phyloP scores from a whole-genome alignment of 2,888 invertebrate species.

The Heliconius hortense region DNA sequence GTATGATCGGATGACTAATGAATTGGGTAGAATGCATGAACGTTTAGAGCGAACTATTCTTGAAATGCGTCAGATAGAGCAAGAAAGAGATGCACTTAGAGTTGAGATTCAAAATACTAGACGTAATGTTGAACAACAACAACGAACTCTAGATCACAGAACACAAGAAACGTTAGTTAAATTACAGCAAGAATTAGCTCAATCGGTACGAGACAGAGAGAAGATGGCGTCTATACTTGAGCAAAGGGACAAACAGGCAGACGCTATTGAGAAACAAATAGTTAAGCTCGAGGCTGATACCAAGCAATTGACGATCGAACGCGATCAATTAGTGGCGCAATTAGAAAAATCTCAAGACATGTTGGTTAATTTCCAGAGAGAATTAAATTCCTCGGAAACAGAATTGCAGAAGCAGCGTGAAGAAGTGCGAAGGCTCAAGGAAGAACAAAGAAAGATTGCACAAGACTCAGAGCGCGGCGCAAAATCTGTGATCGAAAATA shows the following conservation, averaged over 20 bases:
- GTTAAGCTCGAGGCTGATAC: constrained; percentile 92
- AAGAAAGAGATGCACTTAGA: constrained; percentile 87
- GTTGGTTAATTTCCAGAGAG: constrained; percentile 96
- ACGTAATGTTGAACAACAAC: constrained; percentile 84
- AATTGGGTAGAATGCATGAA: constrained; percentile 90
- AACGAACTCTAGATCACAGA: constrained; percentile 84
- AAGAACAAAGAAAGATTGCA: constrained; percentile 86
- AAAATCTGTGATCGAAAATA: constrained; percentile 86
- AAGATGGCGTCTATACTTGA: constrained; percentile 90
- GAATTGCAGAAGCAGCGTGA: constrained; percentile 91
- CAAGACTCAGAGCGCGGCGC: constrained; percentile 87
- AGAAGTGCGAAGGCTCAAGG: constrained; percentile 88
- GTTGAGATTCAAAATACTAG: constrained; percentile 86
- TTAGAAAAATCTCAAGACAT: constrained; percentile 96
- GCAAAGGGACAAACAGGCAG: constrained; percentile 89
- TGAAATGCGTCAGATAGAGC: constrained; percentile 86
- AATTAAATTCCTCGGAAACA: constrained; percentile 90
- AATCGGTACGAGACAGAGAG: constrained; percentile 87
- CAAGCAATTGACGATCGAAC: constrained; percentile 91
- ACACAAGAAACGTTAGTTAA: constrained; percentile 88
- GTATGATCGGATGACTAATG: constrained; percentile 91
- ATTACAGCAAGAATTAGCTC: constrained; percentile 87
- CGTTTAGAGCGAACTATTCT: constrained; percentile 87
- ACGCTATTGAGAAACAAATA: constrained; percentile 92
- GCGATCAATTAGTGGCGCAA: constrained; percentile 93